Conservation (phyloP, 2,888 invertebrate genomes). For the Agonum fuliginosum region DNA sequence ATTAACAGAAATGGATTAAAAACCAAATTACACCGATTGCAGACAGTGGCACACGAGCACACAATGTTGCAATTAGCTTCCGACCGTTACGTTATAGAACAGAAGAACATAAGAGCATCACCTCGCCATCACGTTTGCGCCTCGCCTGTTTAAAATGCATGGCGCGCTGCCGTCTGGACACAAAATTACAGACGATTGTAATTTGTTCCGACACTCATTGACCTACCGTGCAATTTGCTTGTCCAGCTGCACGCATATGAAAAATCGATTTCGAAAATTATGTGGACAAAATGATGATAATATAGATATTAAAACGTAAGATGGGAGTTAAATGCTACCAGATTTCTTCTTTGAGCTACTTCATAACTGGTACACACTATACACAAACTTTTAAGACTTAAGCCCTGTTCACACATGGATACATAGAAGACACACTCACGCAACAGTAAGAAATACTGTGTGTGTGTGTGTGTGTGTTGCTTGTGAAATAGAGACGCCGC, state of each 20-base stretch:
- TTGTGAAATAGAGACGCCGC: no score
- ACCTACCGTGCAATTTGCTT: slow-evolving; percentile 46
- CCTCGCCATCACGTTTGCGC: not conserved
- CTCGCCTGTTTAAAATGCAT: slow-evolving; percentile 41
- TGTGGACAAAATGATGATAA: slow-evolving; percentile 32
- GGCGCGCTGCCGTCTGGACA: slow-evolving; percentile 27
- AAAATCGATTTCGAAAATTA: slow-evolving; percentile 40
- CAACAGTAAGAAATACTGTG: no score
- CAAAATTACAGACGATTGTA: slow-evolving; percentile 53
- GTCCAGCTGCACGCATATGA: slow-evolving; percentile 48
- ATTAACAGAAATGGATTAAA: slow-evolving; percentile 46
- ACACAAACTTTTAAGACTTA: not conserved
- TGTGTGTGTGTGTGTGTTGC: no score
- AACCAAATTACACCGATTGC: slow-evolving; percentile 20
- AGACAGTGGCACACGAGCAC: not conserved
- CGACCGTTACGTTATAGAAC: slow-evolving; percentile 12
- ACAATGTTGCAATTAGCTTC: slow-evolving; percentile 20
- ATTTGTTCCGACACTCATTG: slow-evolving; percentile 58
- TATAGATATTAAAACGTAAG: slow-evolving; percentile 44
- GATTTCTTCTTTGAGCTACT: slow-evolving; percentile 19
- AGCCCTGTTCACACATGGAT: no score
- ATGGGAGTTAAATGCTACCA: not conserved
- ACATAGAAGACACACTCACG: no score
- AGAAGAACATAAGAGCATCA: not conserved
- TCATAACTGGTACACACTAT: not conserved